Conservation (phyloP, 2,888 invertebrate species). For the Drosophila meridionalis region DNA sequence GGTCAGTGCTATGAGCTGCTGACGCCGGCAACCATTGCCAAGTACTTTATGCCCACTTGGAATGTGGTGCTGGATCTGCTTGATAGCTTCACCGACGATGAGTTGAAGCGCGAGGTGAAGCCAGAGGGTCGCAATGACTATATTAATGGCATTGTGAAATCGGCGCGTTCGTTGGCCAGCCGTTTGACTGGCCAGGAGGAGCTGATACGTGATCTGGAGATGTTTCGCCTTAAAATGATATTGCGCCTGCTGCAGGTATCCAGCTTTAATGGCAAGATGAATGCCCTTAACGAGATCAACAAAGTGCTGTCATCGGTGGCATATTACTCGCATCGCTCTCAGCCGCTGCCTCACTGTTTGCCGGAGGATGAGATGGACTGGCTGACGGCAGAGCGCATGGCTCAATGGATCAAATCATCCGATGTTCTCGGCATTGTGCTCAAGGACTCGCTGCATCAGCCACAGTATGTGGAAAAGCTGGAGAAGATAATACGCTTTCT, state of each 20-base stretch:
- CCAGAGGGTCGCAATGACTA: constrained; percentile 97
- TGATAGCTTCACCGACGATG: constrained; percentile 97
- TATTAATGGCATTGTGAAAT: constrained; percentile 96
- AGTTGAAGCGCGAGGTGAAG: constrained; percentile 97
- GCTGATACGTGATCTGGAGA: constrained; percentile 91
- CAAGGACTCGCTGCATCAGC: constrained; percentile 97
- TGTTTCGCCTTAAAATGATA: constrained; percentile 98
- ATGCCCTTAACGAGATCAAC: constrained; percentile 98
- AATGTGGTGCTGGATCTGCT: constrained; percentile 95
- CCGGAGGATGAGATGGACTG: constrained; percentile 94
- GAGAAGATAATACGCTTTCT: constrained; percentile 99
- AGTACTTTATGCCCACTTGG: constrained; percentile 96
- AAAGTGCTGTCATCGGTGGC: constrained; percentile 96
- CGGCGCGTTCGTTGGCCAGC: constrained; percentile 94
- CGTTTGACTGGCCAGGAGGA: constrained; percentile 94
- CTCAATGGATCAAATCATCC: constrained; percentile 98
- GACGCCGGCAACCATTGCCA: constrained; percentile 94
- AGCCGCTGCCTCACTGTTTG: constrained; percentile 88
- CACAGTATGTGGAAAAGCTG: constrained; percentile 98
- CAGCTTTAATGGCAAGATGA: constrained; percentile 99
- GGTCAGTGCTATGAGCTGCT: constrained; percentile 96
- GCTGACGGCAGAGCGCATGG: constrained; percentile 97
- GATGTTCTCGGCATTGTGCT: constrained; percentile 97
- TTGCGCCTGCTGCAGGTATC: constrained; percentile 96
- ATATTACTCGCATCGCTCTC: constrained; percentile 92